Percentiles rank a stretch among this genome's conserved stretches.
These are phyloP conservation scores for Barypeithes pellucidus DNA, from an alignment of 2,888 invertebrate species.

Conservation along the genomic window DNA sequence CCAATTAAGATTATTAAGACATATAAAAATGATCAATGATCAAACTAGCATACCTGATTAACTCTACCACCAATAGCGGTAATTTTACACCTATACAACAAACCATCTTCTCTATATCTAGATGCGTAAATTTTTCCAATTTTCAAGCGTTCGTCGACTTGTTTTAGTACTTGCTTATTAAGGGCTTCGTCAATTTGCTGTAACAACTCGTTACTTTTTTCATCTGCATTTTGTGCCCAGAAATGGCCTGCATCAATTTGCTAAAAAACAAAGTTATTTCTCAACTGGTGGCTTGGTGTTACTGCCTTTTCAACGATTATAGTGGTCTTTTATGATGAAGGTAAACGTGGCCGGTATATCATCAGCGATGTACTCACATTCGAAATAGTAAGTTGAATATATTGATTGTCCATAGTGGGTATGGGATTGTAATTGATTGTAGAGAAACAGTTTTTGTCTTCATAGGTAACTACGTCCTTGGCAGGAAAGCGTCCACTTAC, in stretches of 20 bases:
- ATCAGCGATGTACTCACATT: constrained; percentile 54
- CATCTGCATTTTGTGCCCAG: constrained; percentile 77
- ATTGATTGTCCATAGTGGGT: constrained; percentile 61
- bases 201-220: constrained; percentile 62
- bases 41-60: constrained; percentile 50
- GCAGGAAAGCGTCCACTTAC: constrained; percentile 36
- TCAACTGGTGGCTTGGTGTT: no score
- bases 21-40: no score
- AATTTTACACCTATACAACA: constrained; percentile 76
- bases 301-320: no score
- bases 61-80: constrained; percentile 38
- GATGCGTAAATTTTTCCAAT: constrained; percentile 76
- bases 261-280: constrained; percentile 69
- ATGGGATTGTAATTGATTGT: constrained; percentile 58
- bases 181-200: constrained; percentile 67
- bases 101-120: constrained; percentile 71
- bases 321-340: no score
- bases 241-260: constrained; percentile 78
- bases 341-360: no score
- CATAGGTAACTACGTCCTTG: background rate
- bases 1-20: no score
- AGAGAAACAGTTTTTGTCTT: constrained; percentile 58
- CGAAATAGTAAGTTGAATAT: constrained; percentile 59
- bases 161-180: constrained; percentile 66
- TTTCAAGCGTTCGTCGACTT: constrained; percentile 53